Percentiles rank a stretch among this genome's conserved stretches.
Evolutionary conservation across 2,888 invertebrate species (phyloP).

Genomic region (Matsumyia berberina): DNA sequence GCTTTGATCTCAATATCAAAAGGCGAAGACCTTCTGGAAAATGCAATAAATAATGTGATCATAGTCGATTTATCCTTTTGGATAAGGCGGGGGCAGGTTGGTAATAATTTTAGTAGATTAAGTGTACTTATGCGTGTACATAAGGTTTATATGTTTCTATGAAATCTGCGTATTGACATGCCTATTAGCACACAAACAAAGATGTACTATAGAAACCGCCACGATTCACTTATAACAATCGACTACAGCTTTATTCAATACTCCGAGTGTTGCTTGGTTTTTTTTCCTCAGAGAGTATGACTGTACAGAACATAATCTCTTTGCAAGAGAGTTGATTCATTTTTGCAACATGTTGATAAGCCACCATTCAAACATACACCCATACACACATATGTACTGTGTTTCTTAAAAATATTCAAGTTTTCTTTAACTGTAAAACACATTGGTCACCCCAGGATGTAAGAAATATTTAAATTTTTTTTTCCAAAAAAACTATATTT

Average conservation of each 20-base stretch:
- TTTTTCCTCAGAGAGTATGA: slow-evolving; percentile 26
- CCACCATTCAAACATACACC: background rate
- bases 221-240: slow-evolving; percentile 50
- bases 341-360: slow-evolving; percentile 65
- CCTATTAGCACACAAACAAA: background rate
- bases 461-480: background rate
- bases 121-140: background rate
- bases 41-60: slow-evolving; percentile 64
- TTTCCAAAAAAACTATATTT: background rate
- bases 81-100: slow-evolving; percentile 36
- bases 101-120: slow-evolving; percentile 42
- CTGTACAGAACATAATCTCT: slow-evolving; percentile 13
- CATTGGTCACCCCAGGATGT: background rate
- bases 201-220: slow-evolving; percentile 32
- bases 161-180: background rate
- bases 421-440: background rate
- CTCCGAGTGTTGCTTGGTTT: slow-evolving; percentile 29
- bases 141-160: background rate
- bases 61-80: slow-evolving; percentile 52
- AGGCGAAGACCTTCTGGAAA: slow-evolving; percentile 68
- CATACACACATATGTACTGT: background rate
- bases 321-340: slow-evolving; percentile 17
- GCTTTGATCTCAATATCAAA: slow-evolving; percentile 74
- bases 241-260: slow-evolving; percentile 47
- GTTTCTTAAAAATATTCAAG: background rate